A percentile compares a stretch with the other conserved stretches of the same genome.
Evolutionary conservation across 1,140 invertebrate species (phyloP).

Genomic region (Lordiphosa collinella): DNA sequence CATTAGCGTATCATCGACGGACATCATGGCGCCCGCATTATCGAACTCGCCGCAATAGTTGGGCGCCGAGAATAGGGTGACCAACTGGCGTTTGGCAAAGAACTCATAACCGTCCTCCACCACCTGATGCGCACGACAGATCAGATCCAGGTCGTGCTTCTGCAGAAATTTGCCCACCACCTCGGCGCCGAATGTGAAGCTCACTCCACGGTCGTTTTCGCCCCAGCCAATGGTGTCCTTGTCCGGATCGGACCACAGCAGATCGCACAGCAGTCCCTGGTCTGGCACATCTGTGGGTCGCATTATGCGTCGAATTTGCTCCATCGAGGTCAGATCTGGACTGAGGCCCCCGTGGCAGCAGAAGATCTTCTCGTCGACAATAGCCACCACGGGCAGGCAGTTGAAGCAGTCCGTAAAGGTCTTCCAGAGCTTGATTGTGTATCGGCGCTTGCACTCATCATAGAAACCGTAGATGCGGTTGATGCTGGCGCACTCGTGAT

Average conservation of each 20-base stretch:
- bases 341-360: constrained; percentile 96
- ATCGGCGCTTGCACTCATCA: constrained; percentile 97
- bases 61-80: constrained; percentile 97
- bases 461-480: constrained; percentile 97
- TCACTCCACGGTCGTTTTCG: constrained; percentile 97
- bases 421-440: constrained; percentile 99
- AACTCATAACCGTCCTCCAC: constrained; percentile 99
- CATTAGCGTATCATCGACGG: constrained; percentile 99
- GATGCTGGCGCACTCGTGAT: constrained; percentile 93
- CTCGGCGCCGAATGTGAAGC: constrained; percentile 96
- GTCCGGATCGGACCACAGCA: constrained; percentile 98
- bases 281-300: constrained; percentile 94
- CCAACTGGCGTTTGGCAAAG: constrained; percentile 97
- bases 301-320: constrained; percentile 93
- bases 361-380: constrained; percentile 98
- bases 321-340: constrained; percentile 94
- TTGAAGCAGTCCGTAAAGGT: constrained; percentile 99
- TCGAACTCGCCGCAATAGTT: constrained; percentile 99
- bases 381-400: constrained; percentile 96
- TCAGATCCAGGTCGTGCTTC: constrained; percentile 96
- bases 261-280: constrained; percentile 95
- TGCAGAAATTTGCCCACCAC: constrained; percentile 96
- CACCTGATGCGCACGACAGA: constrained; percentile 97
- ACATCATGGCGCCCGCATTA: constrained; percentile 99
- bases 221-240: constrained; percentile 94